Evolutionary conservation across 2,888 invertebrate genomes (phyloP).

Genomic region (Polyommatus icarus): DNA sequence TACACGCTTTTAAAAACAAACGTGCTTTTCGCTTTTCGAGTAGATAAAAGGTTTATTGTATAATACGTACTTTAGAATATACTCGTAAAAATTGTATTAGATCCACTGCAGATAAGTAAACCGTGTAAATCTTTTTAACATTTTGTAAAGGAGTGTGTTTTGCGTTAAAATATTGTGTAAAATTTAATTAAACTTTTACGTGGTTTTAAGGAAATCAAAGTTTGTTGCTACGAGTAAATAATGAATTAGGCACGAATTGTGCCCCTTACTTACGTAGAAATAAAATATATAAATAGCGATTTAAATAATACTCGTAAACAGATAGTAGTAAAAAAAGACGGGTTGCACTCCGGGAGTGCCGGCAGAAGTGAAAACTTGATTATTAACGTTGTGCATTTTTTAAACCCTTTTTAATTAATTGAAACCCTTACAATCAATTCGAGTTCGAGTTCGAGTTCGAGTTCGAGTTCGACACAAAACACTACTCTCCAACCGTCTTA

Average conservation of each 20-base stretch:
- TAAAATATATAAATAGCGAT: not conserved
- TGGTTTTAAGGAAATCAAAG: not conserved
- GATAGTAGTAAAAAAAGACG: too few relatives aligned
- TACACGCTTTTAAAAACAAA: conserved; percentile 36
- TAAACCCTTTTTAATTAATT: too few relatives aligned
- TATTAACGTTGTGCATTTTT: too few relatives aligned
- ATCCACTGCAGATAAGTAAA: conserved; percentile 34
- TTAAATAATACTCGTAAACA: too few relatives aligned
- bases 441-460: too few relatives aligned
- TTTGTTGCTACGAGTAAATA: too few relatives aligned
- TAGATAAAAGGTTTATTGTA: conserved; percentile 35
- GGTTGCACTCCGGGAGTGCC: too few relatives aligned
- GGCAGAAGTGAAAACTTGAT: too few relatives aligned
- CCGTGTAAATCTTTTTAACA: conserved; percentile 29
- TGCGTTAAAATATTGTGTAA: not conserved
- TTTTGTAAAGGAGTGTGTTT: not conserved
- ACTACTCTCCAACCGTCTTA: too few relatives aligned
- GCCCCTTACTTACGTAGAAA: not conserved
- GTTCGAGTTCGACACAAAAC: too few relatives aligned
- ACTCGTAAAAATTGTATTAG: conserved; percentile 24
- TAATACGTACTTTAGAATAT: conserved; percentile 4
- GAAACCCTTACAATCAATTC: too few relatives aligned
- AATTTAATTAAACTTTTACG: not conserved
- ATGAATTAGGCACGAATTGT: not conserved
- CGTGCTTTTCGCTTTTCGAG: conserved; percentile 32